Evolutionary conservation across 2,888 invertebrate species (phyloP).

Genomic region (Eledona agricola): DNA sequence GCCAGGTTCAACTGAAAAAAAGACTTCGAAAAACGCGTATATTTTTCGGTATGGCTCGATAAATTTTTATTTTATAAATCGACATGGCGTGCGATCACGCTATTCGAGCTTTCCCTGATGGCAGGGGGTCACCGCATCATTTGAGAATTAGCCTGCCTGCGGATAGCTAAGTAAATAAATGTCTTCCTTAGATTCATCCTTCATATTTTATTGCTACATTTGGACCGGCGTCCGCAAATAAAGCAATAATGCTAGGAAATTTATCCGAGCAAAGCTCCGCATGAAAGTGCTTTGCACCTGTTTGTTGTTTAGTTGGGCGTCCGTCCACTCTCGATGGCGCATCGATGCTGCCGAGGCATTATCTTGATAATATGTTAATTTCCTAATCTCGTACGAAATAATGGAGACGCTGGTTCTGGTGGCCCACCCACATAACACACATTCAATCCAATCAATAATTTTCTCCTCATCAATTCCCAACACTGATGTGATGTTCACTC

Average conservation of each 20-base stretch:
- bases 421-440: constrained; percentile 44
- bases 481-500: constrained; percentile 51
- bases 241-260: constrained; percentile 25
- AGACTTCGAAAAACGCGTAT: constrained; percentile 9
- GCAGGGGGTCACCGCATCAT: constrained; percentile 39
- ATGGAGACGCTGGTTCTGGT: constrained; percentile 28
- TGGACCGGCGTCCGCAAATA: constrained; percentile 23
- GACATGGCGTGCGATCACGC: constrained; percentile 38
- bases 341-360: constrained; percentile 20
- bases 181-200: constrained; percentile 38
- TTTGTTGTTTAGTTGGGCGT: too few species aligned
- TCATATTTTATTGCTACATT: constrained; percentile 38
- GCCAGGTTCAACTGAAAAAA: constrained; percentile 10
- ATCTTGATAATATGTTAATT: constrained; percentile 36
- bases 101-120: constrained; percentile 34
- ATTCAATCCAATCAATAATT: constrained; percentile 50
- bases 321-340: too few species aligned
- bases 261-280: constrained; percentile 8
- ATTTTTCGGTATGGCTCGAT: constrained; percentile 33
- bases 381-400: constrained; percentile 33
- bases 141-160: constrained; percentile 40
- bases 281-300: constrained; percentile 19
- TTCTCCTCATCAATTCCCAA: constrained; percentile 53
- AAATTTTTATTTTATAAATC: constrained; percentile 40
- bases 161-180: constrained; percentile 41